phyloP scores from a whole-genome alignment of 2,113 vertebrate species.

The Spheniscus mendiculus region DNA sequence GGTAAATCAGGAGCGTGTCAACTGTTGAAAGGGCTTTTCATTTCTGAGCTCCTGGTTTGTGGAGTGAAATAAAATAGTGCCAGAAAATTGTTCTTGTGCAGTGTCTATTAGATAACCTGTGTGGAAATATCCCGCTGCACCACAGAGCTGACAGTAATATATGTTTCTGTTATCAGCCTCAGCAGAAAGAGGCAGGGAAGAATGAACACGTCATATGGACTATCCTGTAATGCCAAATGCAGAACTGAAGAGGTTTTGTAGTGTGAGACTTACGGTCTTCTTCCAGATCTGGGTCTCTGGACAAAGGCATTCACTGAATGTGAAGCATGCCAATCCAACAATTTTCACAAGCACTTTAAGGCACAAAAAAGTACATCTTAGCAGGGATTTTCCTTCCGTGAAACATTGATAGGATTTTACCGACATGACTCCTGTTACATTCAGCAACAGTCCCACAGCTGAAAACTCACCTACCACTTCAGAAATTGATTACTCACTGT shows the following conservation, averaged over 20 bases:
- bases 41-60: neutral
- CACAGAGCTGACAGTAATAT: constrained; percentile 9
- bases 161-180: constrained; percentile 26
- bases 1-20: neutral
- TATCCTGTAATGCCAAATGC: neutral
- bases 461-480: neutral
- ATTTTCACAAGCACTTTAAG: neutral
- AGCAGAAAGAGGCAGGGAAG: constrained; percentile 13
- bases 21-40: neutral
- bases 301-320: neutral
- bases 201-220: neutral
- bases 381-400: neutral
- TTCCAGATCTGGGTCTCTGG: neutral
- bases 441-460: neutral
- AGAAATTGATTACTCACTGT: neutral
- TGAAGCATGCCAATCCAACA: neutral
- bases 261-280: neutral
- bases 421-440: neutral
- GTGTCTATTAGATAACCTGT: constrained; percentile 9
- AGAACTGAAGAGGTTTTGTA: constrained; percentile 11
- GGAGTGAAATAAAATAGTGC: neutral
- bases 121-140: neutral
- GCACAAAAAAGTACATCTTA: neutral
- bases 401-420: constrained; percentile 7
- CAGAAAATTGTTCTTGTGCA: neutral